Base-by-base conservation (phyloP, 2,888 invertebrate species). In the Drosophila conformis region DNA sequence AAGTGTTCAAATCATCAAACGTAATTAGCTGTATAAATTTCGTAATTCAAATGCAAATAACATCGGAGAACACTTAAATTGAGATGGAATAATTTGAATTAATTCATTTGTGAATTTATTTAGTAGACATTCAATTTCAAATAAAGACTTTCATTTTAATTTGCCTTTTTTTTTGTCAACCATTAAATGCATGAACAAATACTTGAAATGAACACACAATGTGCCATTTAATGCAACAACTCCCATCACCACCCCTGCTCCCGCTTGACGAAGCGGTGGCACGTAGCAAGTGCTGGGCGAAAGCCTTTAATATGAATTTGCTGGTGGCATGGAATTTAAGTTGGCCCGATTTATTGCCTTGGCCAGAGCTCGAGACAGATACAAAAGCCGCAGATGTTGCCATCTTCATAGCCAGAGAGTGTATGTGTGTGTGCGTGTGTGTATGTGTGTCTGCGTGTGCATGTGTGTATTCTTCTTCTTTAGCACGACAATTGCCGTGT, bases 401-500 rank as follows among this genome's bases (percentile, higher is more conserved):
- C 67, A 49, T 75, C 70, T 79, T 75, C 27, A 52, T 75, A 53
- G 64, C 40, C 48, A 31, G n/a, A 10, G 7, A 6, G n/a, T 35
- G 18, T 31, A 18, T 25, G 33, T 29, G 21, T 29, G 15, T 48
- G n/a, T 36, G 10, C 1, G 27, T 29, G n/a, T 35, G n/a, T n/a
- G 35, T 49, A 48, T 25, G 7, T 54, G 25, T 25, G 25, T 25
- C 42, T 46, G 25, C 2, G 52, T 46, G 57, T 31, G 15, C 42
- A 21, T 21, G 31, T 33, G 40, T 38, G n/a, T 40, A 27, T 61
- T 38, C 48, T 57, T 65, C 36, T 48, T 48, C 68, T 60, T 67
- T 60, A 54, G 69, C 60, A 56, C 57, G 78, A 78, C 88, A 86
- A 85, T 85, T 86, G 85, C 88, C 90, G 89, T 90, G 89, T 87